Evolutionary conservation across 1,140 invertebrate genomes (phyloP).

Genomic region (Protaetia brevitarsis): DNA sequence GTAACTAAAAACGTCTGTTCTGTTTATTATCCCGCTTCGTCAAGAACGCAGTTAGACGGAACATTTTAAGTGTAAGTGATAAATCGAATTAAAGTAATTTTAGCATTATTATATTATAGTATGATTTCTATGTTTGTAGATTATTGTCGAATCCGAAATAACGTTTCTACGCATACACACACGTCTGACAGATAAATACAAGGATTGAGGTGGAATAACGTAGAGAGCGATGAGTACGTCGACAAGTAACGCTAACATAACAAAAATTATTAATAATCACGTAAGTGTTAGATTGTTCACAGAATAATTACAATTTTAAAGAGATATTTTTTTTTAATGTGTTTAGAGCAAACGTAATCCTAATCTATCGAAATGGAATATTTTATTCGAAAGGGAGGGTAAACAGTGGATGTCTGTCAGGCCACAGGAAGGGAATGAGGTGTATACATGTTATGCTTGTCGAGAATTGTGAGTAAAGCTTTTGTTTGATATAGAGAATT

Average conservation of each 20-base stretch:
- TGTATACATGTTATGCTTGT: conserved; percentile 44
- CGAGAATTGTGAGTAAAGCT: conserved; percentile 36
- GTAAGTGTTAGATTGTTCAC: too few species aligned
- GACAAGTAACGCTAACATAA: too few species aligned
- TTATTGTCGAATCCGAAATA: too few species aligned
- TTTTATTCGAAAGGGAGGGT: conserved; percentile 35
- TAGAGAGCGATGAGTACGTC: too few species aligned
- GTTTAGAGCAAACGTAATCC: conserved; percentile 28
- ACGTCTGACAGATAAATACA: too few species aligned
- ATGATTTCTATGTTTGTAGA: too few species aligned
- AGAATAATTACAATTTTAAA: neutral
- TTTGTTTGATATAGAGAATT: neutral
- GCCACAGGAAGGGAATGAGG: conserved; percentile 37
- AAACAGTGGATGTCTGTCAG: conserved; percentile 41
- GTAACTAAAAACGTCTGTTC: neutral
- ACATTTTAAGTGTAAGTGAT: neutral
- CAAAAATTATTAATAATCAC: too few species aligned
- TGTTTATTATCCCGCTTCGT: neutral
- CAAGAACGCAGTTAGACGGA: neutral
- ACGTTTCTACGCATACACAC: too few species aligned
- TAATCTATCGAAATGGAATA: conserved; percentile 37
- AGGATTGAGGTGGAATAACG: too few species aligned
- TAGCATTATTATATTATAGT: too few species aligned
- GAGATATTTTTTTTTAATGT: neutral
- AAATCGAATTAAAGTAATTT: too few species aligned